These are phyloP conservation scores for Platygyra sinensis DNA, from an alignment of 64 coral and sea anemone genomes.

Conservation along the genomic window DNA sequence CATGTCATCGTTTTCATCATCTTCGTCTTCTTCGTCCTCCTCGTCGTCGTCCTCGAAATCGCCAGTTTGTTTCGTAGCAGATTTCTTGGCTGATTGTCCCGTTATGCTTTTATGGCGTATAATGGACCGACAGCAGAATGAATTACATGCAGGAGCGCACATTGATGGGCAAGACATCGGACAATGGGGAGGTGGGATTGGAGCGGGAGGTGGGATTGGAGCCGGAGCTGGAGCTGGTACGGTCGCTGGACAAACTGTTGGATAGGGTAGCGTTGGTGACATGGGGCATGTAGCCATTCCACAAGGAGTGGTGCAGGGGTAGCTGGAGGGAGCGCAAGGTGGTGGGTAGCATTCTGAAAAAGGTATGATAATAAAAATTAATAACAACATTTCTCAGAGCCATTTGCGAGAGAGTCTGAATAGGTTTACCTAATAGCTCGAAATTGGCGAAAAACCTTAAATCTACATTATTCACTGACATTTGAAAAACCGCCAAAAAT, in stretches of 20 bases:
- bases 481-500: too few species aligned
- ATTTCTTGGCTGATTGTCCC: not conserved
- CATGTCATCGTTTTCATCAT: slow-evolving; percentile 1
- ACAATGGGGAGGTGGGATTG: not conserved
- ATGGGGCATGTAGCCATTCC: slow-evolving; percentile 3
- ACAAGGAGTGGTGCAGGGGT: not conserved
- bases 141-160: slow-evolving; percentile 9
- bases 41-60: not conserved
- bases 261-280: slow-evolving; percentile 3
- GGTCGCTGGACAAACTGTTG: slow-evolving; percentile 6
- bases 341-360: slow-evolving; percentile 16
- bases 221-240: not conserved
- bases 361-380: not conserved
- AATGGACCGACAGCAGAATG: slow-evolving; percentile 4
- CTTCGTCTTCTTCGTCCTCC: not conserved
- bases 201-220: not conserved
- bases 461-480: too few species aligned
- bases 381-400: not conserved
- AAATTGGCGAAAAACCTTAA: too few species aligned
- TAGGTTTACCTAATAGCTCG: not conserved
- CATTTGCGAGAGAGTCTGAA: not conserved
- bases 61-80: not conserved
- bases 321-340: not conserved
- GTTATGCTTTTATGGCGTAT: not conserved
- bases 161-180: not conserved